These are phyloP conservation scores for Ormyrus rosae DNA, from an alignment of 2,888 invertebrate genomes.

Conservation along the genomic window DNA sequence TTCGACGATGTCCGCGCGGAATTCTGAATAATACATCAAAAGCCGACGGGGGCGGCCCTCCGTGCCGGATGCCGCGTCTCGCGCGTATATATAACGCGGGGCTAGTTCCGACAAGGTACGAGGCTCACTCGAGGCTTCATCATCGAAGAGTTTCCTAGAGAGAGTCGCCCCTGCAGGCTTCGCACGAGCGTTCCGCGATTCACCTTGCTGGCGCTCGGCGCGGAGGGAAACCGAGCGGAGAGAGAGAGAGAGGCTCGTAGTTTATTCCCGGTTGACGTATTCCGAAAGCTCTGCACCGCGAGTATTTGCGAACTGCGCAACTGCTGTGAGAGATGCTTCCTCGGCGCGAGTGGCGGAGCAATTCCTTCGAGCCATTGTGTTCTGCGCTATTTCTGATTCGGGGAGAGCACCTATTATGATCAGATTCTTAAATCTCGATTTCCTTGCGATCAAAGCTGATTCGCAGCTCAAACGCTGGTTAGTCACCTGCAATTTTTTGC, in stretches of 20 bases:
- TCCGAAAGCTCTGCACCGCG: constrained; percentile 23
- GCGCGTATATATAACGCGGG: not conserved
- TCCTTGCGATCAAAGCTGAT: too few species aligned
- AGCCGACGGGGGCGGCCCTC: constrained; percentile 39
- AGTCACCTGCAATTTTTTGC: too few species aligned
- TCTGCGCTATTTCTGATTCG: too few species aligned
- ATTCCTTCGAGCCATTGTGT: too few species aligned
- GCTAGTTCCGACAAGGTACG: too few species aligned
- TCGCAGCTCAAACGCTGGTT: too few species aligned
- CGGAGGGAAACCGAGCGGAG: not conserved
- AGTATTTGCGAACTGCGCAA: constrained; percentile 18
- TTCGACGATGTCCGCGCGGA: constrained; percentile 59
- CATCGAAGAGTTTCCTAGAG: too few species aligned
- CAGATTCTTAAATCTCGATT: too few species aligned
- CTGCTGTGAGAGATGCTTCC: not conserved
- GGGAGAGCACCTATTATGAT: too few species aligned
- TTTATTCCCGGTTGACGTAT: constrained; percentile 14
- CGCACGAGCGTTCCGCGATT: not conserved
- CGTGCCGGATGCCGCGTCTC: not conserved
- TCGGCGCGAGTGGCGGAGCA: too few species aligned
- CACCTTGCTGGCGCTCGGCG: not conserved
- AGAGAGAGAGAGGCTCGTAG: not conserved
- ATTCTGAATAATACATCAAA: constrained; percentile 69
- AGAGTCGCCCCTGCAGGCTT: not conserved
- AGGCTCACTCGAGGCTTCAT: too few species aligned